Evolutionary conservation across 2,888 invertebrate genomes (phyloP).

Genomic region (Athetis lepigone): DNA sequence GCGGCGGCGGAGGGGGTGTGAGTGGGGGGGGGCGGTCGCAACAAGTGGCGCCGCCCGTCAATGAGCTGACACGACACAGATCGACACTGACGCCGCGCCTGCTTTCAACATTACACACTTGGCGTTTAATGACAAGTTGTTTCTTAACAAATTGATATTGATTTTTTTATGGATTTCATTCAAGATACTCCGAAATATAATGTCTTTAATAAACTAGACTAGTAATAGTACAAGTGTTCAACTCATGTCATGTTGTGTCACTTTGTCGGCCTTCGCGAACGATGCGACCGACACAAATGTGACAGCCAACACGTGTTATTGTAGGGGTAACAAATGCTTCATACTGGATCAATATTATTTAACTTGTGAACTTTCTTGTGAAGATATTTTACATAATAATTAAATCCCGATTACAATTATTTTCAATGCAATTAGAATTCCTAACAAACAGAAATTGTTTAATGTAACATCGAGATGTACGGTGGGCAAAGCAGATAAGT

Average conservation of each 20-base stretch:
- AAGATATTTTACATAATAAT: too few relatives aligned
- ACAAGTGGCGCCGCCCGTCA: slow-evolving; percentile 82
- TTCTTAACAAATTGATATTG: background rate
- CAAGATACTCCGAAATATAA: background rate
- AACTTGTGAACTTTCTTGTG: background rate
- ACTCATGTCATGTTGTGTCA: background rate
- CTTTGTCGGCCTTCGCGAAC: too few relatives aligned
- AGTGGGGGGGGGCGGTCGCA: slow-evolving; percentile 64
- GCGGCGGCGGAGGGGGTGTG: background rate
- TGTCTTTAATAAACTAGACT: background rate
- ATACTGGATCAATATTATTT: background rate
- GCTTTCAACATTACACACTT: slow-evolving; percentile 16
- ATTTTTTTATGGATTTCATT: background rate
- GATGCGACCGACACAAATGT: slow-evolving; percentile 7
- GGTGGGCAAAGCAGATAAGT: too few relatives aligned
- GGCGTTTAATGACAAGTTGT: background rate
- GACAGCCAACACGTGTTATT: slow-evolving; percentile 29
- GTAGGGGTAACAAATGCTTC: background rate
- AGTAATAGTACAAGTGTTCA: slow-evolving; percentile 12
- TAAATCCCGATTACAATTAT: too few relatives aligned
- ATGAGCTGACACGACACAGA: slow-evolving; percentile 45
- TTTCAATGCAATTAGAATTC: too few relatives aligned
- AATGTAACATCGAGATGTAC: too few relatives aligned
- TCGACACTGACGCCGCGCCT: slow-evolving; percentile 14
- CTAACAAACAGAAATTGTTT: too few relatives aligned